Evolutionary conservation across 2,113 vertebrate genomes (phyloP).

Genomic region (Salminus brasiliensis): DNA sequence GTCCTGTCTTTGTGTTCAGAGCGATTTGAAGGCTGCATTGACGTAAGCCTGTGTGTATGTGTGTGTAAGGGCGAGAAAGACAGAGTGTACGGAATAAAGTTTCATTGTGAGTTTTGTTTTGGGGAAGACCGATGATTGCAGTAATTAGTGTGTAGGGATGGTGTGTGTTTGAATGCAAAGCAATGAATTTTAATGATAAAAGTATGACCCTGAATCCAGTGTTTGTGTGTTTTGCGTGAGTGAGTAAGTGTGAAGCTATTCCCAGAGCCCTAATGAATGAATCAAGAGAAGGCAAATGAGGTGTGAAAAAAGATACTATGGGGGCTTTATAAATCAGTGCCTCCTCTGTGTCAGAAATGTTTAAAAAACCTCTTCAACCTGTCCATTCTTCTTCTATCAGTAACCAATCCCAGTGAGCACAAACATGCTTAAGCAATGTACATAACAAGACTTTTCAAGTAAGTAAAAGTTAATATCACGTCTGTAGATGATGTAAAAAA

Average conservation of each 20-base stretch:
- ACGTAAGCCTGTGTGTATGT: background rate
- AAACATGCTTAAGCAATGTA: too few species aligned
- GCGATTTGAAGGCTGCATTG: background rate
- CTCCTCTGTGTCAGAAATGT: background rate
- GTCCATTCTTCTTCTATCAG: background rate
- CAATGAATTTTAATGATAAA: background rate
- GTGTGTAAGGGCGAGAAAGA: background rate
- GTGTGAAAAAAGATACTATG: background rate
- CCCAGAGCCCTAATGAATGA: background rate
- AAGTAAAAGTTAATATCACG: too few species aligned
- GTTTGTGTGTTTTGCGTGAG: background rate
- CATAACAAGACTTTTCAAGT: background rate
- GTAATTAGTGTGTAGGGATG: background rate
- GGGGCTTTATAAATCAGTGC: background rate
- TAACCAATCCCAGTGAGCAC: too few species aligned
- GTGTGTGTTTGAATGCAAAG: background rate
- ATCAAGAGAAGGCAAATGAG: background rate
- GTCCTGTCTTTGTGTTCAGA: background rate
- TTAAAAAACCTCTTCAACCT: background rate
- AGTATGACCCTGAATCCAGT: background rate
- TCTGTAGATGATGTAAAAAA: too few species aligned
- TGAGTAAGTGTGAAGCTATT: background rate
- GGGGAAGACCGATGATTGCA: background rate
- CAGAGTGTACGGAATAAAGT: background rate
- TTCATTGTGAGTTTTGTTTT: background rate